Base-by-base conservation (phyloP, 2,113 vertebrate species). In the Hymenochirus boettgeri region DNA sequence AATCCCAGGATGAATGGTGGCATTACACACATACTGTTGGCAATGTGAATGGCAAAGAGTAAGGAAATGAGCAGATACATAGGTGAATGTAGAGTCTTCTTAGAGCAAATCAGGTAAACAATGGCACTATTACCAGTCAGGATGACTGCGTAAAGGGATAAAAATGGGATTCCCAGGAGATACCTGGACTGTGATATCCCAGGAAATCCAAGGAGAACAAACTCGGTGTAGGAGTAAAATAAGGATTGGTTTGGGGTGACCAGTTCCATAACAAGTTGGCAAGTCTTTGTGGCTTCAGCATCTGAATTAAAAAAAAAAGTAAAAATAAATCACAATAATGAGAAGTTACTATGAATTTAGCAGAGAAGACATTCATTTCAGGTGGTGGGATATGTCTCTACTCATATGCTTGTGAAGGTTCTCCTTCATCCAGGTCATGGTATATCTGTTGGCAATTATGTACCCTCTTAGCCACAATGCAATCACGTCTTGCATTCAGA, bases 121-220 rank as follows among this genome's bases (percentile, higher is more conserved):
- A 77, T 54, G 1, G 50, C 31, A 11, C 13, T 27, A 0, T 75
- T 77, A 35, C 64, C 21, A 0, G 33, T 45, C 48, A 76, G 0
- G 0, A 75, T 75, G 19, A 65, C 42, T 10, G 63, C 7, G 8
- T 64, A 75, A 19, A 71, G 22, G 39, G 33, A 18, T 25, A 74
- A 66, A 48, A 74, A 73, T 46, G 56, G 57, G 71, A 59, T 3
- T 21, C 10, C 33, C 17, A 73, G 65, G 64, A 74, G 45, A 5
- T 18, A 0, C 0, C 24, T 51, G 26, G 42, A 27, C 3, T 70
- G 57, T 10, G 12, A 54, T 1, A 79, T 27, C 1, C 75, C 77
- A 0, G 70, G 77, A 48, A 79, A 77, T 2, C 70, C 62, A 12
- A 72, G 2, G 18, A 74, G 62, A 61, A 72, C 9, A 58, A 79